Conservation (phyloP, 2,888 invertebrate genomes). For the Kuschelorhynchus macadamiae region DNA sequence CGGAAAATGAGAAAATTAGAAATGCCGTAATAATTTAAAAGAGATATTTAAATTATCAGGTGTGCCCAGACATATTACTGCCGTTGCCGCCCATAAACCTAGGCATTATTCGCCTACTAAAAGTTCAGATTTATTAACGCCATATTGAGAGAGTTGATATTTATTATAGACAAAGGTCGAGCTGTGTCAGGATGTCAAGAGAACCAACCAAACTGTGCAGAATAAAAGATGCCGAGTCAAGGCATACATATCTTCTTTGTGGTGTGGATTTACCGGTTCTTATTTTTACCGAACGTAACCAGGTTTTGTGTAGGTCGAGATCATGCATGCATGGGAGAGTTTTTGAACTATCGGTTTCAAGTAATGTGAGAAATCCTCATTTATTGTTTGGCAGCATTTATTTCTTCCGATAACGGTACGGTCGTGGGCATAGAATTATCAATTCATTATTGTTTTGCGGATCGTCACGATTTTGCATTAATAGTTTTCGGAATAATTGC, state of each 20-base stretch:
- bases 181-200: constrained; percentile 22
- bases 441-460: too few species aligned
- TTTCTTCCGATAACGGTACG: too few species aligned
- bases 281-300: constrained; percentile 30
- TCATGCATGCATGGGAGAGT: constrained; percentile 34
- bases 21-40: too few species aligned
- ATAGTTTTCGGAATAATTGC: too few species aligned
- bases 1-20: too few species aligned
- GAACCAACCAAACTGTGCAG: not conserved
- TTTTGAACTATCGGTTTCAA: constrained; percentile 25
- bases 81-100: too few species aligned
- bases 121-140: constrained; percentile 2
- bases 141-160: not conserved
- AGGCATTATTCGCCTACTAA: too few species aligned
- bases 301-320: constrained; percentile 34
- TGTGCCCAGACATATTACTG: too few species aligned
- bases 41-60: too few species aligned
- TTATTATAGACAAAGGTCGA: constrained; percentile 8
- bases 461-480: too few species aligned
- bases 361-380: constrained; percentile 11
- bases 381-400: not conserved
- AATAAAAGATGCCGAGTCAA: constrained; percentile 6
- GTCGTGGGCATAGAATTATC: too few species aligned
- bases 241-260: constrained; percentile 34
- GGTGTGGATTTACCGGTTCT: constrained; percentile 34